phyloP scores from a whole-genome alignment of 2,888 invertebrate genomes.

The Melieria picta region DNA sequence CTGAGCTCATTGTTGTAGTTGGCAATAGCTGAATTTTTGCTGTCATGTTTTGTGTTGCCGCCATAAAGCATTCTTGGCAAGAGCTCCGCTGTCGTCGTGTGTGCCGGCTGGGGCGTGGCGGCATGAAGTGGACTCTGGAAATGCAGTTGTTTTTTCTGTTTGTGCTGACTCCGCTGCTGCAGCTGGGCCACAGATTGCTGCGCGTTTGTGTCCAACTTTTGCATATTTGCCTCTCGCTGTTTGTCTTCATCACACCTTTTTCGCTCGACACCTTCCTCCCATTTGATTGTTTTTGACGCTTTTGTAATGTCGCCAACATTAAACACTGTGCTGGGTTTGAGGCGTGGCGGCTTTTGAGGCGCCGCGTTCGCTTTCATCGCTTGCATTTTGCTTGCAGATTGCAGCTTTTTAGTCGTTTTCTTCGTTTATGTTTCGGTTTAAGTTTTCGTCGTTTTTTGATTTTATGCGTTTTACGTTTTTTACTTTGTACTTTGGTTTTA shows the following conservation, averaged over 20 bases:
- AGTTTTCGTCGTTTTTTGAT: constrained; percentile 21
- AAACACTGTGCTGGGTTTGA: constrained; percentile 21
- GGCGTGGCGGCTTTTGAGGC: constrained; percentile 43
- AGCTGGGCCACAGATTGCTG: neutral
- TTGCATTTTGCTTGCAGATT: neutral
- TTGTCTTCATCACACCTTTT: neutral
- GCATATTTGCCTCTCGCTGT: neutral
- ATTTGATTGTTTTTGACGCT: neutral
- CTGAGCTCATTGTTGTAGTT: neutral
- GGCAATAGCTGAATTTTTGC: constrained; percentile 1
- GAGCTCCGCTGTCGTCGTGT: constrained; percentile 21
- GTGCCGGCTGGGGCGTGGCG: constrained; percentile 1
- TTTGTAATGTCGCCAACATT: too few species aligned
- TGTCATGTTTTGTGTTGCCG: constrained; percentile 8
- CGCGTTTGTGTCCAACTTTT: too few species aligned
- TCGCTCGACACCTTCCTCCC: neutral
- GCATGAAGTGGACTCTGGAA: constrained; percentile 53
- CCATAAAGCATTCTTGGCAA: constrained; percentile 12
- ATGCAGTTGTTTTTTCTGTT: constrained; percentile 52
- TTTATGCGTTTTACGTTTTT: constrained; percentile 25
- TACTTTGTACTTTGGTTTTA: constrained; percentile 17
- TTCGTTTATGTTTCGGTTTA: constrained; percentile 31
- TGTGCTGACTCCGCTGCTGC: neutral
- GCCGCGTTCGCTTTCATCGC: constrained; percentile 17
- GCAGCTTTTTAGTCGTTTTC: constrained; percentile 12